Base-by-base conservation (phyloP, 2,888 invertebrate genomes). In the Ennomos erosarius region DNA sequence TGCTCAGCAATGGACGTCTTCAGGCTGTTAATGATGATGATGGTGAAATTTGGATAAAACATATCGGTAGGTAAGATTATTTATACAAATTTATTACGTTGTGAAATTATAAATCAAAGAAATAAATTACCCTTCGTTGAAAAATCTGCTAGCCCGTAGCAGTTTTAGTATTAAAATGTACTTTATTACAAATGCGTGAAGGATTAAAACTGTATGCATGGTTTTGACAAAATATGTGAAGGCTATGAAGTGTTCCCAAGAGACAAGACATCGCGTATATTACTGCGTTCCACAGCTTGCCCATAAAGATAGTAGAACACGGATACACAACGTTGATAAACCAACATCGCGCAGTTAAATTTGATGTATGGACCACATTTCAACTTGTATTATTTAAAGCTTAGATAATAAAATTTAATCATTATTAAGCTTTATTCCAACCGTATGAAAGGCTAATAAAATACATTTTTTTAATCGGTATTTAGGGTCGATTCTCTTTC, bases 261-360 rank as follows among this genome's bases (percentile, higher is more conserved):
- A 71, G 79, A 66, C 69, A 65, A 66, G 44, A 48, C 49, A 54
- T 54, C 44, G 68, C 69, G 73, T 75, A 77, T 76, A 78, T 76
- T 71, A 73, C 69, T 71, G 63, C 64, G 69, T 67, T 71, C 72
- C 70, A 74, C 71, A 67, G 68, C 70, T 73, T 70, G 68, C 54
- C 66, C 75, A 75, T 78, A 77, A 78, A 78, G 78, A 81, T 81
- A 76, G 73, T 71, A 66, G 67, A 67, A 67, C 67, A 71, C 69
- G 72, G 73, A 74, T 72, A 76, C 70, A 74, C 71, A 74, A 74
- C 75, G 76, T 78, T 80, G 79, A 81, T 79, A 80, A 78, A 81
- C 75, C 78, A 73, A 74, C 68, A 65, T 69, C 68, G 67, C 68
- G 69, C 71, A 74, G 75, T 79, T 76, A 79, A 78, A 75, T 76